Base-by-base conservation (phyloP, 1,140 invertebrate species). In the Antheraea pernyi region DNA sequence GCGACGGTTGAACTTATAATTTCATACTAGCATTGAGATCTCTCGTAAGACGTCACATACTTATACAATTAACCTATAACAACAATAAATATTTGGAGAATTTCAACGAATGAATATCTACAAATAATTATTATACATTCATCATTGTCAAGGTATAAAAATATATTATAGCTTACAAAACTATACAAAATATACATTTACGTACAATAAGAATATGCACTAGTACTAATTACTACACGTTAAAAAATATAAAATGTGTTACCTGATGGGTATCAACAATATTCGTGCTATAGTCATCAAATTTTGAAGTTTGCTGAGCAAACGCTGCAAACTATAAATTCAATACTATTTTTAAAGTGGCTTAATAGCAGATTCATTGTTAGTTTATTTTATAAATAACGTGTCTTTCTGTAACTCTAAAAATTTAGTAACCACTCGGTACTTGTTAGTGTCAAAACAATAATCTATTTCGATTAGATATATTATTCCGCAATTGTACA, bases 31-130 rank as follows among this genome's bases (percentile, higher is more conserved):
- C 3, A 53, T 53, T 53, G 22, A 60, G 59, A 63, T 36, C 30
- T 22, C 30, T 37, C 61, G 22, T 63, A 37, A 63, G 61, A 30
- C 19, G 59, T 61, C 59, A 61, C 61, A 63, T 63, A 63, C 19
- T 63, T 63, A 63, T 63, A 63, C 19, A 63, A 63, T 37, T 63
- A 63, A 63, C 61, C 61, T 63, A 63, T 37, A 63, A 63, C 61
- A 63, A 63, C 36, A 63, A 63, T 19, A 63, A 63, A 63, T 53
- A 53, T 13, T 53, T 53, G 7, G 46, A 53, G 16, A 9, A 53
- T 53, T 13, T 53, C 16, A 53, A 11, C 0, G 39, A 42, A 42
- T 53, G 4, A 53, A 53, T n/a, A 16, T 13, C 46, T 53, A 16
- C 46, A 1, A 11, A n/a, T 53, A 53, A 53, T 5, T 16, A n/a